Conservation (phyloP, 1,140 invertebrate species). For the Eciton burchellii region DNA sequence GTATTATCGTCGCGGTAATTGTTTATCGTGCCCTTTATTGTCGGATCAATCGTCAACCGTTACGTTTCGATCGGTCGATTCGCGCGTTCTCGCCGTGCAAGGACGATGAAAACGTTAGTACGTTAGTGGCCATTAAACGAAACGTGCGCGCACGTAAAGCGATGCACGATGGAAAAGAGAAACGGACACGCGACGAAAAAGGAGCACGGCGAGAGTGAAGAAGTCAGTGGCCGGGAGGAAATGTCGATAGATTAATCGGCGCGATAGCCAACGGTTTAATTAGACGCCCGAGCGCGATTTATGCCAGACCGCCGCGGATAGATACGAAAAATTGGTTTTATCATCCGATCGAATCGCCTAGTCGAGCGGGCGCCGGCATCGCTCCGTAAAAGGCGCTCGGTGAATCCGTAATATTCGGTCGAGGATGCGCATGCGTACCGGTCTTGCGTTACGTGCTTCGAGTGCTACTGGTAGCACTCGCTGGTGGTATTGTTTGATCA, state of each 20-base stretch:
- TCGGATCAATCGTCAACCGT: neutral
- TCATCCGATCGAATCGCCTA: conserved; percentile 38
- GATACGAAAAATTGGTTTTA: conserved; percentile 71
- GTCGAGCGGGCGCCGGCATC: conserved; percentile 42
- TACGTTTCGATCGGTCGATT: neutral
- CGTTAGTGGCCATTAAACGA: conserved; percentile 5
- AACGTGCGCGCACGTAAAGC: neutral
- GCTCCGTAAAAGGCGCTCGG: conserved; percentile 42
- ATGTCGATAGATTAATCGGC: conserved; percentile 80
- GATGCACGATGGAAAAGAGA: conserved; percentile 10
- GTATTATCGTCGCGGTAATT: neutral
- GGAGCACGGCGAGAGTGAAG: conserved; percentile 33
- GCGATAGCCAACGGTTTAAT: conserved; percentile 81
- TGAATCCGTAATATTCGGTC: conserved; percentile 21
- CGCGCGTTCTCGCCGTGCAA: neutral
- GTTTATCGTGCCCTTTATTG: conserved; percentile 15
- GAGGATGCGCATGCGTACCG: neutral
- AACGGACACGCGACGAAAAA: conserved; percentile 23
- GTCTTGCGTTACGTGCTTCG: too few species aligned
- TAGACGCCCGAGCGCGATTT: conserved; percentile 74
- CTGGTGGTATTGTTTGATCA: too few species aligned
- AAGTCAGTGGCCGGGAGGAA: conserved; percentile 58
- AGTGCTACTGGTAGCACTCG: too few species aligned
- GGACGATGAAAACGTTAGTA: neutral
- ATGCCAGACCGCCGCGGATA: conserved; percentile 53